Conservation (phyloP, 1,140 invertebrate genomes). For the Hyposmocoma kahamanoa region DNA sequence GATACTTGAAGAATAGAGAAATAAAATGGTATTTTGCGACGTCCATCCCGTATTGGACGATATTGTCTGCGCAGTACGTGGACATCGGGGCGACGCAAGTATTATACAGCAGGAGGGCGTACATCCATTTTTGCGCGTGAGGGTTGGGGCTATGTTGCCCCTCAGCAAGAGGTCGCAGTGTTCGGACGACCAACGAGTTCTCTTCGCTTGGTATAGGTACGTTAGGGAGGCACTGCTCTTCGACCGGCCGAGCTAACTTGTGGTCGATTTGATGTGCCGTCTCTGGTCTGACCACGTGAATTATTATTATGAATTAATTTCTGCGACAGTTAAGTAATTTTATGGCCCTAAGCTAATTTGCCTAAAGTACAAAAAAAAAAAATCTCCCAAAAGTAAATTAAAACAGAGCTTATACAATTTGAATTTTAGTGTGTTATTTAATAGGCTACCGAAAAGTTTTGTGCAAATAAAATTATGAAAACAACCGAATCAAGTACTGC, state of each 20-base stretch:
- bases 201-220: conserved; percentile 9
- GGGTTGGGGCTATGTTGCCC: conserved; percentile 12
- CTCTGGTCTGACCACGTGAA: conserved; percentile 28
- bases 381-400: no score
- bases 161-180: conserved; percentile 21
- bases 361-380: no score
- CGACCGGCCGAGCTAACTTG: background rate
- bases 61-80: conserved; percentile 47
- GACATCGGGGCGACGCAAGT: conserved; percentile 59
- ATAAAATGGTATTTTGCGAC: conserved; percentile 51
- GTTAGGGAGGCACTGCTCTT: background rate
- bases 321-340: no score
- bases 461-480: no score
- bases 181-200: conserved; percentile 6
- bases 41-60: conserved; percentile 58
- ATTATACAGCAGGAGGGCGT: conserved; percentile 54
- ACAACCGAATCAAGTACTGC: no score
- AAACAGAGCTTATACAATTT: no score
- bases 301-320: no score
- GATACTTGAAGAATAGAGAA: conserved; percentile 35
- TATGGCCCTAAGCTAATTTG: no score
- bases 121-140: conserved; percentile 50
- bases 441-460: no score
- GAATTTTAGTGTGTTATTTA: no score
- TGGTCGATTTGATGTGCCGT: conserved; percentile 36